These are phyloP conservation scores for Anguilla marmorata DNA, from an alignment of 2,797 vertebrate genomes.

Conservation along the genomic window DNA sequence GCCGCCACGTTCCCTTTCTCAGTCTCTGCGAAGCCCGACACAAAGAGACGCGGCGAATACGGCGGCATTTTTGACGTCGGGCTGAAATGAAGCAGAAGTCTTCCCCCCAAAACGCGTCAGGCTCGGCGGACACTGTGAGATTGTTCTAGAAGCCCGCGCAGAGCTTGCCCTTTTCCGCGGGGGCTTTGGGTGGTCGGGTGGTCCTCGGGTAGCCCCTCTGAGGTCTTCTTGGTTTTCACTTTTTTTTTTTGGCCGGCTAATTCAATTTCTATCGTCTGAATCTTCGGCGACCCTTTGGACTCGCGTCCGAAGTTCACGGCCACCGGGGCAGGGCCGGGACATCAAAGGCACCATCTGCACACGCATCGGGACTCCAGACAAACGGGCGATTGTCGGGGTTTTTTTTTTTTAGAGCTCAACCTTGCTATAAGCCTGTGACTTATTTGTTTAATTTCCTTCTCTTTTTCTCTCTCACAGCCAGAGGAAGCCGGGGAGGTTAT, in stretches of 20 bases:
- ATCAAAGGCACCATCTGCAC: slow-evolving; percentile 10
- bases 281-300: not conserved
- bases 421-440: slow-evolving; percentile 8
- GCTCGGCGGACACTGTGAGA: not conserved
- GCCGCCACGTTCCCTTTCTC: not conserved
- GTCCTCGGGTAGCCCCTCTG: not conserved
- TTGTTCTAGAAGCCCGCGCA: not conserved
- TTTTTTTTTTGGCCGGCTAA: not conserved
- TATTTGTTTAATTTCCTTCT: slow-evolving; percentile 25
- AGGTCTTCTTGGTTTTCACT: not conserved
- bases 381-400: not conserved
- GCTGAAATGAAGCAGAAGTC: not conserved
- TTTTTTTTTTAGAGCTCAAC: slow-evolving; percentile 1
- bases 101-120: not conserved
- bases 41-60: not conserved
- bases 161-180: not conserved
- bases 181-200: not conserved
- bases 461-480: slow-evolving; percentile 1
- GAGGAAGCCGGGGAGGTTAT: slow-evolving; percentile 38
- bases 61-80: not conserved
- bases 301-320: not conserved
- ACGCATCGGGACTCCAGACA: not conserved
- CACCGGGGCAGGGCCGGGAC: not conserved
- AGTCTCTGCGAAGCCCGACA: too few species aligned
- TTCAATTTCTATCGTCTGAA: not conserved